Evolutionary conservation across 2,113 vertebrate genomes (phyloP), one percentile per base, ranked within the genome.

Genomic region (Grallaria varia): DNA sequence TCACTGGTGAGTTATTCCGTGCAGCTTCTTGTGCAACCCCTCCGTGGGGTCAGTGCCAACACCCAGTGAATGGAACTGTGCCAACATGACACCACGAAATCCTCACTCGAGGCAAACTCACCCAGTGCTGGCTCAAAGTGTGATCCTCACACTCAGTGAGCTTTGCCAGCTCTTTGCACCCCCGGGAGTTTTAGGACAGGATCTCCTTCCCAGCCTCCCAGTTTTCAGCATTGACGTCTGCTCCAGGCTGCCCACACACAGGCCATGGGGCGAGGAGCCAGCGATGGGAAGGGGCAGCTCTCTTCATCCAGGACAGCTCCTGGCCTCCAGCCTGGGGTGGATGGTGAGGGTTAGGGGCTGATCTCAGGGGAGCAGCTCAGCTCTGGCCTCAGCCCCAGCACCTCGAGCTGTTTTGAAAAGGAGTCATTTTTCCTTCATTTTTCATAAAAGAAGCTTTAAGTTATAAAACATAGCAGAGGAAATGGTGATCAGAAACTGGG

Each of bases 181-280:
- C 66, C 17, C 23, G 49, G 69, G 87, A 15, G 0, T 40, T 84
- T 56, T 9, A 33, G 80, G 62, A 78, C 8, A 66, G 28, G 7
- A 93, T 89, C 66, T 94, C 58, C 77, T 87, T 84, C 84, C 89
- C 88, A 90, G 58, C 58, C 68, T 87, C 71, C 69, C 35, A 21
- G 62, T 21, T 68, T 73, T 37, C 66, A 75, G 69, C 0, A 0
- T 0, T 31, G 59, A 5, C 30, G 13, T 52, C 56, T 55, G 31
- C 68, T 89, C 76, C 87, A 53, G 67, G 62, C 40, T 89, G 56
- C 80, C 55, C 59, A 27, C 2, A 31, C 59, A 27, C 2, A 31
- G 85, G 71, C 42, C 17, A 4, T 4, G 19, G 27, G n/a, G 28
- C 1, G 12, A 20, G 17, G n/a, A 71, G n/a, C 30, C 79, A 42